phyloP scores from a whole-genome alignment of 2,888 invertebrate genomes.

The Tenthredo notha region DNA sequence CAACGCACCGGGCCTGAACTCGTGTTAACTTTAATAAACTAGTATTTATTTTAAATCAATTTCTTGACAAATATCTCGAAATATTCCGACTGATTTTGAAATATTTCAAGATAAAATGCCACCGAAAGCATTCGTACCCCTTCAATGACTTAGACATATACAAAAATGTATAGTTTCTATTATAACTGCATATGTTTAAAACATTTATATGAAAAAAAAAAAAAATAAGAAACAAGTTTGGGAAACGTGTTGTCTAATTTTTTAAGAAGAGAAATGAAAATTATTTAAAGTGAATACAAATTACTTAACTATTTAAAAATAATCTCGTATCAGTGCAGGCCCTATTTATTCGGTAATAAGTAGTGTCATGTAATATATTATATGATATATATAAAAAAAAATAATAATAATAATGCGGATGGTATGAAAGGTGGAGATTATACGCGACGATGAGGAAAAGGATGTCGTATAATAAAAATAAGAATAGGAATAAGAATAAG shows the following conservation, averaged over 20 bases:
- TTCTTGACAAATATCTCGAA: slow-evolving; percentile 22
- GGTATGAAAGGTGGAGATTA: background rate
- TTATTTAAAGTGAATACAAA: slow-evolving; percentile 25
- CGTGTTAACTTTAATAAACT: slow-evolving; percentile 22
- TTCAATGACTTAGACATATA: slow-evolving; percentile 27
- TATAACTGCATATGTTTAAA: slow-evolving; percentile 26
- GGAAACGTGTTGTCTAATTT: background rate
- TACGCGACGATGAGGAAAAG: background rate
- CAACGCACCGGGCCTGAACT: slow-evolving; percentile 16
- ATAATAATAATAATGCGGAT: background rate
- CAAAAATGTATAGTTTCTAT: background rate
- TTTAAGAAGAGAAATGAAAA: slow-evolving; percentile 10
- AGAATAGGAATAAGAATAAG: background rate
- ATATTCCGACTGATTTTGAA: slow-evolving; percentile 16
- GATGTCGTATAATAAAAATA: slow-evolving; percentile 26
- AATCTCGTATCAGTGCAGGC: slow-evolving; percentile 34
- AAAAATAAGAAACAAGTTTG: background rate
- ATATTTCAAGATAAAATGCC: slow-evolving; percentile 27
- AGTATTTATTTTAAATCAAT: slow-evolving; percentile 48
- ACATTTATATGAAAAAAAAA: background rate
- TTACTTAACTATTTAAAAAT: slow-evolving; percentile 27
- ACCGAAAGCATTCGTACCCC: slow-evolving; percentile 6
- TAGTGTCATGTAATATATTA: slow-evolving; percentile 40
- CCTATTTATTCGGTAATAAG: slow-evolving; percentile 34
- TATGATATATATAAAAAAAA: slow-evolving; percentile 19